Percentiles rank a stretch among this genome's conserved stretches.
phyloP scores from a whole-genome alignment of 2,797 vertebrate species.

The Podarcis lilfordi region DNA sequence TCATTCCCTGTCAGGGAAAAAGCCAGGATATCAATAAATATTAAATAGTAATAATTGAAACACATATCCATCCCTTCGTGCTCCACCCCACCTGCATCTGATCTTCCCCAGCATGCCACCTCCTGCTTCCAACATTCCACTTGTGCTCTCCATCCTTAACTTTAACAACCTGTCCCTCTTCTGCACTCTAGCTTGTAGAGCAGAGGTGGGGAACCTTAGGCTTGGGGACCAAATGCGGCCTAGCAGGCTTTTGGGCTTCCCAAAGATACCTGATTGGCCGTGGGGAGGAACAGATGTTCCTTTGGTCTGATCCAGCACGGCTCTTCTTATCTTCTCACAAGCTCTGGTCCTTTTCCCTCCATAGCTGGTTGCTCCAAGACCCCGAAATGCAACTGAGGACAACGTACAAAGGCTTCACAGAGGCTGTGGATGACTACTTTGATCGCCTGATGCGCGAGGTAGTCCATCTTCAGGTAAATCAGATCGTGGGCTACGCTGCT shows the following conservation, averaged over 20 bases:
- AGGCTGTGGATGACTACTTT: slow-evolving; percentile 87
- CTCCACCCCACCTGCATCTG: too few relatives aligned
- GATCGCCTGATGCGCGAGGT: slow-evolving; percentile 87
- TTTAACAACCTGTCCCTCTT: background rate
- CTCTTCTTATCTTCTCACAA: background rate
- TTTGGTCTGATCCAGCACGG: background rate
- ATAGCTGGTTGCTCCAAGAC: slow-evolving; percentile 91
- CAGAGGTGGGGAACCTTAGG: too few relatives aligned
- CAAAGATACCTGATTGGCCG: background rate
- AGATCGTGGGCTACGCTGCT: rapidly evolving
- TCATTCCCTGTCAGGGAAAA: too few relatives aligned
- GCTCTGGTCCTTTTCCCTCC: too few relatives aligned
- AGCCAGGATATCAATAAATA: too few relatives aligned
- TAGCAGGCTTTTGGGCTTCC: background rate
- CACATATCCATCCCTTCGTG: background rate
- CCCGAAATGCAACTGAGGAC: slow-evolving; percentile 86
- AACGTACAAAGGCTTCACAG: slow-evolving; percentile 83
- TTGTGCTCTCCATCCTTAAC: background rate
- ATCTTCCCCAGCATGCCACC: too few relatives aligned
- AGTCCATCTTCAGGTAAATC: slow-evolving; percentile 86
- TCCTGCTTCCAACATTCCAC: background rate
- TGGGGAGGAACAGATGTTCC: background rate
- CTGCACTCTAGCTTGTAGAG: background rate
- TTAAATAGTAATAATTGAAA: background rate
- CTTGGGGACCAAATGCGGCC: background rate